Evolutionary conservation across 2,888 invertebrate genomes (phyloP), one percentile per base, ranked within the genome.

Genomic region (Apeira syringaria): DNA sequence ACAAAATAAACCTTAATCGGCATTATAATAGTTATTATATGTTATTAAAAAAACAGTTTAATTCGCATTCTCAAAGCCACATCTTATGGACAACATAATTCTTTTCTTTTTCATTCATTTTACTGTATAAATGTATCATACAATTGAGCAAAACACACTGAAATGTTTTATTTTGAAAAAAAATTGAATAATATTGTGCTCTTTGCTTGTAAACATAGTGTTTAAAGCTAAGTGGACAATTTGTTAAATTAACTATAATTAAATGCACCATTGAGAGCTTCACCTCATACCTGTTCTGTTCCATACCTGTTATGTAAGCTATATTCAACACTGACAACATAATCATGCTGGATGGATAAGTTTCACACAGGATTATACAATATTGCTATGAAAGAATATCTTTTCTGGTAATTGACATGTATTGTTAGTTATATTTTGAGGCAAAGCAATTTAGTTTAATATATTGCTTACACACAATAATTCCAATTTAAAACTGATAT

Each of bases 1-100:
- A 88, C 82, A 88, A 89, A 87, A 85, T 86, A 83, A 87, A 74
- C 77, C 84, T 83, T 85, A 86, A 47, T 69, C 74, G 80, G 81
- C 74, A 68, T 69, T 50, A 53, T 76, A 80, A 80, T 76, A 77
- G 70, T 79, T 68, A 71, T 80, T 81, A 85, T 75, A 79, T 68
- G 77, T 75, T 74, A 67, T 73, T 69, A 69, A 68, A 64, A 74
- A 84, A 83, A 78, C 75, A 71, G 73, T 73, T 67, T 66, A 76
- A 61, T 73, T 67, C 72, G 59, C 79, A 77, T 75, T 75, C 70
- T 76, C 72, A 64, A 81, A 77, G 79, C 78, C 77, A 76, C 74
- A 68, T 57, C 56, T 61, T 67, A 79, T 77, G 78, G 78, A 82
- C 80, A 80, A 75, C 76, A 74, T 47, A 42, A 47, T 69, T 72